Conservation (phyloP, 2,113 vertebrate species). For the Clarias gariepinus region DNA sequence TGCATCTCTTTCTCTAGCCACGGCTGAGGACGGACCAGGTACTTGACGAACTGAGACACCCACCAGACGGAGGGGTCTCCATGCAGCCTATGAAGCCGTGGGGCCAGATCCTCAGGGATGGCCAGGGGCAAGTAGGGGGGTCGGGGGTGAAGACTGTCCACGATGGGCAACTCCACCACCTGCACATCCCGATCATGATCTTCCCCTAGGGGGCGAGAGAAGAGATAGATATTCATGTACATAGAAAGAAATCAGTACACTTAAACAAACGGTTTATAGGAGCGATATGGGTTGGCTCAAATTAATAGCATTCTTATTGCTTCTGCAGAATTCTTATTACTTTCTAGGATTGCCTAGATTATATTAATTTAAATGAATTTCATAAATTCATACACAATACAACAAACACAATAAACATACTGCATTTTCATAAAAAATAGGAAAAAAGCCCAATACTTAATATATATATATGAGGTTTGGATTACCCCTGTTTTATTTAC, state of each 20-base stretch:
- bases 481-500: no score
- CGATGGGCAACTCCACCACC: slow-evolving; percentile 96
- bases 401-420: no score
- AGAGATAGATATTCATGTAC: not conserved
- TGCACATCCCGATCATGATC: slow-evolving; percentile 92
- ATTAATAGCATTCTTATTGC: no score
- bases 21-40: slow-evolving; percentile 92
- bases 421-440: no score
- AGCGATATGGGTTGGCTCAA: no score
- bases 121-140: slow-evolving; percentile 94
- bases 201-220: slow-evolving; percentile 77
- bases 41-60: slow-evolving; percentile 99
- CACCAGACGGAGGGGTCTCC: slow-evolving; percentile 98
- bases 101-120: slow-evolving; percentile 92
- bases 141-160: slow-evolving; percentile 95
- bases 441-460: no score
- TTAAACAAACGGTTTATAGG: not conserved
- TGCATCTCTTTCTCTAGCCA: slow-evolving; percentile 98
- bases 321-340: no score
- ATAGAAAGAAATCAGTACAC: not conserved
- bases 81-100: slow-evolving; percentile 87
- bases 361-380: no score
- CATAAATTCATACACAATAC: no score
- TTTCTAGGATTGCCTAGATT: no score
- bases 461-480: no score